Evolutionary conservation across 2,113 vertebrate genomes (phyloP), one percentile per base, ranked within the genome.

Genomic region (Nyctereutes procyonoides): DNA sequence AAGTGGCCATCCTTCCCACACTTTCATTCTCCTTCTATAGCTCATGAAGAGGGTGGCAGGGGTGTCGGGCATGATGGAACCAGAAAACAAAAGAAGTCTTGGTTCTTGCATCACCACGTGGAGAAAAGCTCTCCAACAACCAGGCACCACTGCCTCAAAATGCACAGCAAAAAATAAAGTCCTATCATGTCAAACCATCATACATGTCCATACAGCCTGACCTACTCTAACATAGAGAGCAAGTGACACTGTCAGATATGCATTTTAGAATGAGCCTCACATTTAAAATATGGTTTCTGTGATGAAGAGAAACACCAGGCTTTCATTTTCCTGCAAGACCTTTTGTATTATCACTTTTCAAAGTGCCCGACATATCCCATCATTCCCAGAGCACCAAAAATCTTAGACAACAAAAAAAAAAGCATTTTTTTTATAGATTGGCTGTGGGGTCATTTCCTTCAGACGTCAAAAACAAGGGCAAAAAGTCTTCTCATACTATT

Each of bases 401-500:
- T 81, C 73, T 95, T 85, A 83, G 71, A 97, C 92, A 97, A 81
- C 60, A 96, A 53, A n/a, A 91, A 63, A 82, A 60, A 91, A 63
- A 82, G 8, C 35, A 67, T 56, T 95, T 96, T 96, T 96, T 98
- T 96, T 97, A 89, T 93, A 97, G 91, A 96, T 58, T 67, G 24
- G 82, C 77, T 69, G n/a, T 86, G 38, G n/a, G 89, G 92, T 96
- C 92, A 88, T 80, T 79, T 96, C 95, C 96, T 97, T 96, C 88
- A 85, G 60, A 93, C 58, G 13, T 82, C 1, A 8, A 67, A 77
- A 77, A 56, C 82, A 96, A 97, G 93, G 96, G 48, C 96, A 91
- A 58, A 96, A 93, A 96, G 96, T 89, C 85, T 93, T 73, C 91
- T 67, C 3, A 38, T 63, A 58, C 24, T 16, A 96, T 96, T 98